Conservation (phyloP, 2,888 invertebrate species). For the Scelioninae gen. 2 region DNA sequence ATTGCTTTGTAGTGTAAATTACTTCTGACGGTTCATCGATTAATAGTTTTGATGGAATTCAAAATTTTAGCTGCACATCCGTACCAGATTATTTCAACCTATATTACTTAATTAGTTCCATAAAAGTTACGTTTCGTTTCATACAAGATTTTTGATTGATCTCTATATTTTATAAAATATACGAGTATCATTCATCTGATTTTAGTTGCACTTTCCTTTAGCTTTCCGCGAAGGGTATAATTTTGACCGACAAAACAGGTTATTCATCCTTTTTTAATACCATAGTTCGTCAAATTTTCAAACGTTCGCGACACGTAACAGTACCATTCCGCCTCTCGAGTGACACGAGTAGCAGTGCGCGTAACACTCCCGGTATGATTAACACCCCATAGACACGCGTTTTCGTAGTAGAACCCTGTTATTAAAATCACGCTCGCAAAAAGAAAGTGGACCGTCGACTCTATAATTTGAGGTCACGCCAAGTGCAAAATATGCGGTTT, state of each 20-base stretch:
- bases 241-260: too few relatives aligned
- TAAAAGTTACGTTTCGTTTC: too few relatives aligned
- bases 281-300: slow-evolving; percentile 29
- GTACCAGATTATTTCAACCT: too few relatives aligned
- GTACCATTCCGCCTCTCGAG: slow-evolving; percentile 8
- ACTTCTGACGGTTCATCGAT: neutral
- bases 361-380: slow-evolving; percentile 64
- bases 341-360: slow-evolving; percentile 43
- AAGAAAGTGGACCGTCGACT: slow-evolving; percentile 44
- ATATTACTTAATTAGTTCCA: too few relatives aligned
- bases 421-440: slow-evolving; percentile 58
- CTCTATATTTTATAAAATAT: too few relatives aligned
- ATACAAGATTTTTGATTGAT: too few relatives aligned
- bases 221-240: too few relatives aligned
- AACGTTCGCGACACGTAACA: slow-evolving; percentile 28
- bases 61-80: too few relatives aligned
- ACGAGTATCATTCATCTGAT: too few relatives aligned
- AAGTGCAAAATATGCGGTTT: slow-evolving; percentile 32
- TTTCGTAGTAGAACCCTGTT: slow-evolving; percentile 61
- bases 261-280: neutral
- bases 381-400: slow-evolving; percentile 66
- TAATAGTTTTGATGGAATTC: too few relatives aligned
- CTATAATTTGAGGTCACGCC: slow-evolving; percentile 50
- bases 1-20: neutral
- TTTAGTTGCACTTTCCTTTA: too few relatives aligned